phyloP scores from a whole-genome alignment of 2,888 invertebrate species.

The Aleiodes testaceus region DNA sequence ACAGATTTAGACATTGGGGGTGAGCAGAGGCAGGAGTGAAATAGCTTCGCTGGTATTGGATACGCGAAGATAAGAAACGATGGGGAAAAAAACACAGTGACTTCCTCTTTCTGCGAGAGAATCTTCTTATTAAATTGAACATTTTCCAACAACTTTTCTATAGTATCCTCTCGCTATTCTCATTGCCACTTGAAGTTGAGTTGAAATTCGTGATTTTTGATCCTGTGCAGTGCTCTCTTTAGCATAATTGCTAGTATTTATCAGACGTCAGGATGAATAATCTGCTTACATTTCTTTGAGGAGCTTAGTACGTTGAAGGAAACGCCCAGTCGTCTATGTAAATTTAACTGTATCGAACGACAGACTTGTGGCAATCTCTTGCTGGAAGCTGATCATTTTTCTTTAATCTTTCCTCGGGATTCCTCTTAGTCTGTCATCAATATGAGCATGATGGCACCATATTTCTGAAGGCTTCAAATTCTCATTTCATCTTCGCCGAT shows the following conservation, averaged over 20 bases:
- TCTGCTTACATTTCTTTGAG: conserved; percentile 66
- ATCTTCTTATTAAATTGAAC: conserved; percentile 31
- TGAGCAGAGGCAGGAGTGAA: conserved; percentile 56
- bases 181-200: conserved; percentile 2
- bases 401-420: neutral
- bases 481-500: no score
- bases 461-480: no score
- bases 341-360: neutral
- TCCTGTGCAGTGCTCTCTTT: conserved; percentile 47
- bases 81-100: conserved; percentile 45
- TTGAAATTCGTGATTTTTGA: conserved; percentile 7
- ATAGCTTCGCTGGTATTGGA: conserved; percentile 60
- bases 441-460: no score
- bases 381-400: neutral
- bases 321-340: conserved; percentile 58
- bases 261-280: conserved; percentile 69
- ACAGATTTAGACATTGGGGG: conserved; percentile 48
- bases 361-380: neutral
- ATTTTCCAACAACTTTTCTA: conserved; percentile 28
- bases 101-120: conserved; percentile 40
- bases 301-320: conserved; percentile 49
- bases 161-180: conserved; percentile 30
- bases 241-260: conserved; percentile 69
- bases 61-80: conserved; percentile 63
- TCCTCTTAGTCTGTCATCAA: neutral